Percentiles rank a stretch among this genome's conserved stretches.
Conservation (phyloP, 1,140 invertebrate species). For the Oedothorax gibbosus region DNA sequence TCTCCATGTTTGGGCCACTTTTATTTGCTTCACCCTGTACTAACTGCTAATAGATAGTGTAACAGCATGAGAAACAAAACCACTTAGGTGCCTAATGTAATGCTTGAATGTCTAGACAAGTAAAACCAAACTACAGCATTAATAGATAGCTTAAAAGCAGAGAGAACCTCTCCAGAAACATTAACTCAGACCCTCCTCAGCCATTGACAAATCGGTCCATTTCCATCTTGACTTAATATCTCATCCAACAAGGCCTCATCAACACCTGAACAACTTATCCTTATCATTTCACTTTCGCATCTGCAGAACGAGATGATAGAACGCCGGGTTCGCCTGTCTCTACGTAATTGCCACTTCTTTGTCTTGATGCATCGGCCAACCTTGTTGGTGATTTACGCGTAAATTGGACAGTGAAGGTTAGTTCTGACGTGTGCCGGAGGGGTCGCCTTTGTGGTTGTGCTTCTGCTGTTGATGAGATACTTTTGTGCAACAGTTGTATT, state of each 20-base stretch:
- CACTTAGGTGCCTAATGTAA: no score
- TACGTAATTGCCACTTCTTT: constrained; percentile 2
- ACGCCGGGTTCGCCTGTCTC: not conserved
- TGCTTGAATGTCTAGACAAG: no score
- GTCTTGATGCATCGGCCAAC: not conserved
- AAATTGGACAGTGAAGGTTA: constrained; percentile 2
- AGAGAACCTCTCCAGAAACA: no score
- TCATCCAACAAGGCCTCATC: constrained; percentile 15
- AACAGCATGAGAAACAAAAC: no score
- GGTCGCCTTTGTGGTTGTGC: constrained; percentile 5
- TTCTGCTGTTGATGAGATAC: no score
- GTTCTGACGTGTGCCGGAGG: constrained; percentile 1
- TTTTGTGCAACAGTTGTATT: no score
- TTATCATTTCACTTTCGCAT: not conserved
- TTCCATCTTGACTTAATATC: not conserved
- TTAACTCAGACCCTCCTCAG: not conserved
- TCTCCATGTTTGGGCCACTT: no score
- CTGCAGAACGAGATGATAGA: not conserved
- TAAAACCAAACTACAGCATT: no score
- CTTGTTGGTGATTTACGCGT: constrained; percentile 31
- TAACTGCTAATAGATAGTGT: no score
- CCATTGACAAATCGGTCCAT: constrained; percentile 36
- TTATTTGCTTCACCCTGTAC: no score
- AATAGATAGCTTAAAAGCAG: no score
- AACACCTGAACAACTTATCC: constrained; percentile 25